Evolutionary conservation across 2,113 vertebrate genomes (phyloP), one percentile per base, ranked within the genome.

Genomic region (Taurulus bubalis): DNA sequence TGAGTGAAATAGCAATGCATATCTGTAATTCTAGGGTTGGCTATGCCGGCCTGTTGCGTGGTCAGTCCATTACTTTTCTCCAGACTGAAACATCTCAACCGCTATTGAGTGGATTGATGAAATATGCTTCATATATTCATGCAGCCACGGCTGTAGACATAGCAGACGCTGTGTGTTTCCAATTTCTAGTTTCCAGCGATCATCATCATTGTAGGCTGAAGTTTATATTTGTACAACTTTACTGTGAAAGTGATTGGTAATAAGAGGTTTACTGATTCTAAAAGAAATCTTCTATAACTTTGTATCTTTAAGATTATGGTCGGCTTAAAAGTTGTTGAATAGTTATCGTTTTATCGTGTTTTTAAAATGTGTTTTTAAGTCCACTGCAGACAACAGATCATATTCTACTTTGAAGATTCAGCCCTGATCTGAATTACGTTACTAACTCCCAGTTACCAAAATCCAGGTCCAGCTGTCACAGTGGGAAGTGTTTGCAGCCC

Each of bases 401-500:
- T 74, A 20, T 70, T 78, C 26, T 28, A 3, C 53, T 28, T 20
- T 28, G 22, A 28, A 30, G 42, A 40, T 34, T 0, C 67, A 47
- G 9, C 32, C 45, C 32, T 20, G 28, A 69, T 68, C 47, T 70
- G 28, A 38, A 55, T 49, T 32, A 53, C 30, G 24, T 47, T 60
- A 30, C 53, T 16, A 26, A 51, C 49, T 30, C 20, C 71, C 24
- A 63, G 42, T 77, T 49, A 16, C 24, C 47, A 34, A 34, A 75
- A 63, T 36, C 36, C 71, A 63, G 30, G 67, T 51, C 11, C 22
- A 30, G 26, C 3, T 58, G 55, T 69, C 67, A 32, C 2, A 40
- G 56, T 53, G 16, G 56, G 71, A 59, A 63, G 71, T 63, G 65
- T 85, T 67, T 12, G 30, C 51, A 42, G 38, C 60, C 60, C 8